Conservation (phyloP, 2,113 vertebrate genomes). For the Aegotheles bennettii region DNA sequence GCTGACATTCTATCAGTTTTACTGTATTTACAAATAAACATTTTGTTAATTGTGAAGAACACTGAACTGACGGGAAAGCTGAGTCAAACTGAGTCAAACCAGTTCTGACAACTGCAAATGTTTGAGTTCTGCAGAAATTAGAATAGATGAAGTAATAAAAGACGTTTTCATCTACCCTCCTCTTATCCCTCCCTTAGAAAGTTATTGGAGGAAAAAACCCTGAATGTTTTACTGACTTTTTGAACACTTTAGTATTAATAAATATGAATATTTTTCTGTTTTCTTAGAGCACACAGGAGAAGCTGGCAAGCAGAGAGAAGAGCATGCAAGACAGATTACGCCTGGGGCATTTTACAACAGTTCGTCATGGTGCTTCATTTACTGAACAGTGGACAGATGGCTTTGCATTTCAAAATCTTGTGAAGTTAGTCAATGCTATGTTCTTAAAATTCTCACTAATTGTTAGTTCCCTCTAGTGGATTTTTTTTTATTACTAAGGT, state of each 20-base stretch:
- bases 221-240: background rate
- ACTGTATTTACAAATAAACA: background rate
- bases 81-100: background rate
- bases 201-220: background rate
- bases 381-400: constrained; percentile 99
- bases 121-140: background rate
- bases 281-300: constrained; percentile 94
- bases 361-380: constrained; percentile 97
- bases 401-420: constrained; percentile 98
- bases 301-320: constrained; percentile 96
- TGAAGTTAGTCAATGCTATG: constrained; percentile 85
- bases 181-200: background rate
- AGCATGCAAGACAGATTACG: constrained; percentile 99
- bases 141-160: background rate
- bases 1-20: background rate
- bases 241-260: background rate
- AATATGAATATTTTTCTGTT: background rate
- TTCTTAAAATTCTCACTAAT: constrained; percentile 62
- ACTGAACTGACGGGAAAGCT: background rate
- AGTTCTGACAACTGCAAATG: background rate
- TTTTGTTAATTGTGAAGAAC: background rate
- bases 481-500: constrained; percentile 15
- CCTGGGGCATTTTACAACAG: constrained; percentile 97
- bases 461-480: constrained; percentile 59
- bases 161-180: background rate